Base-by-base conservation (phyloP, 2,888 invertebrate species). In the Rotaria magnacalcarata region DNA sequence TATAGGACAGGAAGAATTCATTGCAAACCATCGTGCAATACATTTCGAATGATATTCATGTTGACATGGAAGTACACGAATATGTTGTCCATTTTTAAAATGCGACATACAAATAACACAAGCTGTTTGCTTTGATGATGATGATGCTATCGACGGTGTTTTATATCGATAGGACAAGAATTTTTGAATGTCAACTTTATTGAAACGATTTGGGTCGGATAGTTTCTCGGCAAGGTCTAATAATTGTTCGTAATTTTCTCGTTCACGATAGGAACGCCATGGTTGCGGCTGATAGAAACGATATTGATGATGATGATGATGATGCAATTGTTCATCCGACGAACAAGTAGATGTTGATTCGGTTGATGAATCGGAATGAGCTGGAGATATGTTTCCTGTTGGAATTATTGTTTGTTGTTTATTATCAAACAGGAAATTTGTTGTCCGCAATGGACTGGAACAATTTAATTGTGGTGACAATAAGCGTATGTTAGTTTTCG, bases 1-100 rank as follows among this genome's bases (percentile, higher is more conserved):
- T 41, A 67, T 67, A 67, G 67, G 67, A 47, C 80, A 80, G 11
- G 80, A 47, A n/a, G 47, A 47, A 80, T 80, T 80, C 80, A 80
- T 80, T n/a, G 43, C n/a, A 43, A 80, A 47, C 80, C 80, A 80
- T 19, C 47, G 43, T 80, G 43, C 47, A 80, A 80, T 80, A 47
- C 80, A 80, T 80, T 80, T 80, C 24, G 80, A 80, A 80, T 80
- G 80, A n/a, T 80, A 80, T 80, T 80, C 80, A 80, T 80, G 80
- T 47, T 47, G 47, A 80, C 80, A 80, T 80, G 80, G 80, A 47
- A 80, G 47, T n/a, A 47, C 47, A 47, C 80, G 80, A 80, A 80
- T 80, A 80, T 47, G 47, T 80, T 80, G 80, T 47, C 80, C 47
- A 80, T 80, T 80, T 80, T 80, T 80, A 80, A 80, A 80, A 43